Conservation (phyloP, 2,113 vertebrate species). For the Cygnus buccinator region DNA sequence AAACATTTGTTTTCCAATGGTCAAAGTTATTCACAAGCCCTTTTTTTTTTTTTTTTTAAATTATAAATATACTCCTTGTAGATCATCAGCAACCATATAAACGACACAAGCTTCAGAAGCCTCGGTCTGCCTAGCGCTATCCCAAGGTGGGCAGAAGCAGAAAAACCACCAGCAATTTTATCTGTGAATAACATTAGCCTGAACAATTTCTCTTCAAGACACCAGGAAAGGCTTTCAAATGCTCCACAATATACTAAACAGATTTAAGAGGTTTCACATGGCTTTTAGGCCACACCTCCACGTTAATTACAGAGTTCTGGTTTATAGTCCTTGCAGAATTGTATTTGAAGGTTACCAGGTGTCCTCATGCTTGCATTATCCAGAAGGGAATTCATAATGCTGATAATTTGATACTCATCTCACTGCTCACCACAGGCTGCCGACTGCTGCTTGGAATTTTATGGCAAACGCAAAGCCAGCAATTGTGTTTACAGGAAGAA, state of each 20-base stretch:
- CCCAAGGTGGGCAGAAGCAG: background rate
- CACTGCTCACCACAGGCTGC: background rate
- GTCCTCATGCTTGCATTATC: background rate
- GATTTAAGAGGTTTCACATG: background rate
- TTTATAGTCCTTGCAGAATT: background rate
- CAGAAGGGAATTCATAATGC: background rate
- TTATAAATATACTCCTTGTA: background rate
- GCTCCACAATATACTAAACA: background rate
- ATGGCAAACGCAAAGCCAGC: background rate
- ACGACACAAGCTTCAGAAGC: background rate
- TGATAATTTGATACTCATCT: background rate
- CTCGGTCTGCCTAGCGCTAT: background rate
- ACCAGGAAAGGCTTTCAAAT: background rate
- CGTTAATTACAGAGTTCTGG: background rate
- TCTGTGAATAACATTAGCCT: background rate
- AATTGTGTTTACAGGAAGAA: background rate
- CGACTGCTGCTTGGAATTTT: background rate
- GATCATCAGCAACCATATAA: background rate
- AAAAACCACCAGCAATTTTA: background rate
- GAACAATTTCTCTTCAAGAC: background rate
- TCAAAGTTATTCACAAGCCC: background rate
- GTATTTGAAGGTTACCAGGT: background rate
- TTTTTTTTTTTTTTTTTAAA: background rate
- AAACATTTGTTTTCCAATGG: background rate
- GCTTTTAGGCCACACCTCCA: background rate